Evolutionary conservation across 2,888 invertebrate genomes (phyloP), one percentile per base, ranked within the genome.

Genomic region (Hemistola chrysoprasaria): DNA sequence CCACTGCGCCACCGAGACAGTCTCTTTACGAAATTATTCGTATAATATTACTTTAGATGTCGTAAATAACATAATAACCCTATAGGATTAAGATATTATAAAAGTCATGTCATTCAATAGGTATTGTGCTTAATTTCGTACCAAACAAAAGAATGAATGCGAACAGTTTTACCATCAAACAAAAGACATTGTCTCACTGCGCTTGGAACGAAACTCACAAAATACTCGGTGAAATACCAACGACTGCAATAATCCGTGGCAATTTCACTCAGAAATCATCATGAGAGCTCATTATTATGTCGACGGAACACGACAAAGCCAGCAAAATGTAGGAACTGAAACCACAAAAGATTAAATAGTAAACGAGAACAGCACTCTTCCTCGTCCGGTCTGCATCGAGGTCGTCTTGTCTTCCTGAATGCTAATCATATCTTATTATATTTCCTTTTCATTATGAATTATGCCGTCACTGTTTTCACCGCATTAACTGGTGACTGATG

Each of bases 361-460:
- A 34, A 6, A 25, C 27, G 20, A 16, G 26, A 23, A 11, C 20
- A 62, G 49, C 44, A 47, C 47, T 65, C 72, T 78, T 78, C 78
- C 76, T 78, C 51, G 63, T 70, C 59, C 71, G 69, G 71, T 67
- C 62, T 56, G 58, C 51, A 47, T 35, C 71, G 62, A 78, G 78
- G 78, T 56, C 74, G 49, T 40, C 41, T 46, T 41, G 58, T 62
- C 71, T 77, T 76, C 74, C 71, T 72, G 62, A 52, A 54, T 62
- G 55, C 54, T 61, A 54, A 39, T 36, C 31, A 44, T 36, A 30
- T 45, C 31, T 38, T 35, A 50, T 4, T 2, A 16, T 45, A 46
- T 44, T 63, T 63, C 59, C 55, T 59, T 53, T 51, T 47, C 43
- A n/a, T n/a, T 4, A 16, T 16, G 4, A 3, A 53, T 32, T 37